Percentiles rank a stretch among this genome's conserved stretches.
These are phyloP conservation scores for Euproctis similis DNA, from an alignment of 2,888 invertebrate genomes.

Conservation along the genomic window DNA sequence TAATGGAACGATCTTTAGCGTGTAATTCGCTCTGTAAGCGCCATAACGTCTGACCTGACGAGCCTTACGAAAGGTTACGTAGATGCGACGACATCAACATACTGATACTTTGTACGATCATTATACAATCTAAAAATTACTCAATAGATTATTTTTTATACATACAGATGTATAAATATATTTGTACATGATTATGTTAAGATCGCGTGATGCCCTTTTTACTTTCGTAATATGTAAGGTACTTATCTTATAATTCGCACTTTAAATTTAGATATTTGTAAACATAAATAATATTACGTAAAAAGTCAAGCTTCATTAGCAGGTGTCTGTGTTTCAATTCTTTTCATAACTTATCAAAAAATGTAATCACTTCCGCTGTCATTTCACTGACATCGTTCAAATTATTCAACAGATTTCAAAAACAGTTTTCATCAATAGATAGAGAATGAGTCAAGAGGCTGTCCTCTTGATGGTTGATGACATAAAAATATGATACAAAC, in stretches of 20 bases:
- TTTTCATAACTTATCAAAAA: too few species aligned
- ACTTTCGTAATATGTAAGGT: neutral
- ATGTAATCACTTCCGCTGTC: too few species aligned
- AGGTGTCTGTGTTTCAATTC: too few species aligned
- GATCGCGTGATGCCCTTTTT: slow-evolving; percentile 6
- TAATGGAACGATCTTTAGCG: slow-evolving; percentile 34
- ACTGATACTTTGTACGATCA: too few species aligned
- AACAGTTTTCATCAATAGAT: too few species aligned
- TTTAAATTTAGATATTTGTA: neutral
- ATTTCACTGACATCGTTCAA: too few species aligned
- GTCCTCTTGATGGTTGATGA: too few species aligned
- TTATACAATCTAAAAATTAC: slow-evolving; percentile 1
- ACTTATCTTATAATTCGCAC: neutral
- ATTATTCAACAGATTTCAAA: too few species aligned
- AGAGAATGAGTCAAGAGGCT: too few species aligned
- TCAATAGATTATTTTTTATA: neutral
- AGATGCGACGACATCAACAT: too few species aligned
- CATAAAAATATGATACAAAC: too few species aligned
- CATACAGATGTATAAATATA: too few species aligned
- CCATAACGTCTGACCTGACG: slow-evolving; percentile 22
- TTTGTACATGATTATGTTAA: neutral
- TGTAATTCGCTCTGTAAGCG: slow-evolving; percentile 9
- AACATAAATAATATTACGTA: neutral
- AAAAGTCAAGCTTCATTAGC: neutral
- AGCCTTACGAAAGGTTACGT: slow-evolving; percentile 20